phyloP scores from a whole-genome alignment of 2,888 invertebrate species.

The Sussaba pulchella region DNA sequence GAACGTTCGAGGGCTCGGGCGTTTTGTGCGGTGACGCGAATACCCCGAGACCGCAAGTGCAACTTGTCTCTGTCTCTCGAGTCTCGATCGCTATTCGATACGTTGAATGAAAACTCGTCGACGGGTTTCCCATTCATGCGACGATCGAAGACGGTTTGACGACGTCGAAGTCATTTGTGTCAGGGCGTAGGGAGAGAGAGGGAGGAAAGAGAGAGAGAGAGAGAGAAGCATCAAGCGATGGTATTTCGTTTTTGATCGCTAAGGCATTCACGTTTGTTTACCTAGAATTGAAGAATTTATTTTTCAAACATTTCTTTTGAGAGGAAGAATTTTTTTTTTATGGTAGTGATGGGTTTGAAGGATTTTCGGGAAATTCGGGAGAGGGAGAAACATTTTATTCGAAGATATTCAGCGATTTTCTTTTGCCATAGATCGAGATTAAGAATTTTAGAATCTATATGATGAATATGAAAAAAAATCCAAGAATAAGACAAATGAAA shows the following conservation, averaged over 20 bases:
- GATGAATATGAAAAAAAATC: too few relatives aligned
- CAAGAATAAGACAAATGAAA: too few relatives aligned
- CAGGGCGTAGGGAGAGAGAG: neutral
- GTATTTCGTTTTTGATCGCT: neutral
- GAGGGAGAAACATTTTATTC: too few relatives aligned
- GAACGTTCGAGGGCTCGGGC: slow-evolving; percentile 4
- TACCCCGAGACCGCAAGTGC: slow-evolving; percentile 46
- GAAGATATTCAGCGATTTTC: too few relatives aligned
- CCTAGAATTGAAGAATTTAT: too few relatives aligned
- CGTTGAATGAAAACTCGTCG: slow-evolving; percentile 65
- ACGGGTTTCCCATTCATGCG: slow-evolving; percentile 62
- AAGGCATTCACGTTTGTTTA: too few relatives aligned
- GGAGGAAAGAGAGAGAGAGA: neutral
- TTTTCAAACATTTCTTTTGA: too few relatives aligned
- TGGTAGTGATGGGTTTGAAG: too few relatives aligned
- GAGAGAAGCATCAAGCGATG: neutral
- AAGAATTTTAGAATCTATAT: too few relatives aligned
- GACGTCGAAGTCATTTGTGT: slow-evolving; percentile 6
- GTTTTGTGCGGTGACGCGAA: slow-evolving; percentile 40
- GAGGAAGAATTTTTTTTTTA: too few relatives aligned
- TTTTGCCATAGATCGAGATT: too few relatives aligned
- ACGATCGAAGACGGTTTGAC: slow-evolving; percentile 30
- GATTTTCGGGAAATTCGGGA: too few relatives aligned
- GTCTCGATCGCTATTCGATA: slow-evolving; percentile 61
- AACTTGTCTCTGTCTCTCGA: neutral